Conservation (phyloP, 2,888 invertebrate species). For the Erebia aethiops region DNA sequence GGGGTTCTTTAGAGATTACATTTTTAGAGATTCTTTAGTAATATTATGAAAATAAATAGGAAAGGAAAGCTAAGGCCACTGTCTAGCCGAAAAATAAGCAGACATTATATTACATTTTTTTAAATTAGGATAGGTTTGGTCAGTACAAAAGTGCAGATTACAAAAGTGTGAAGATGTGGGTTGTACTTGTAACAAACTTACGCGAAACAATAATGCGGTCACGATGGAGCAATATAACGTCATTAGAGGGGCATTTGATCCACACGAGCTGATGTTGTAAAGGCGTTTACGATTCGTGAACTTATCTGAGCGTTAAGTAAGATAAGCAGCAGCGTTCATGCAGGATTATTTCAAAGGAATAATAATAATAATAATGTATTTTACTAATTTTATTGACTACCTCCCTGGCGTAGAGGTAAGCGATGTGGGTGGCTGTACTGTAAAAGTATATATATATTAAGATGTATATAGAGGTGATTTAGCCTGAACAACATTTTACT, state of each 20-base stretch:
- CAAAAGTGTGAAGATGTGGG: not conserved
- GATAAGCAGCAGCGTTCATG: not conserved
- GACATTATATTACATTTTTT: not conserved
- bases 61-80: not conserved
- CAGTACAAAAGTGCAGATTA: not conserved
- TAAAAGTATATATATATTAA: too few species aligned
- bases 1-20: not conserved
- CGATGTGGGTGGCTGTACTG: too few species aligned
- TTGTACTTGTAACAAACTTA: constrained; percentile 27
- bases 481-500: too few species aligned
- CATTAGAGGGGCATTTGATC: constrained; percentile 47
- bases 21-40: too few species aligned
- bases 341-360: too few species aligned
- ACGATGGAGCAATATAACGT: constrained; percentile 44
- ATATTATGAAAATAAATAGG: not conserved
- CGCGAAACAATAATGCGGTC: constrained; percentile 44
- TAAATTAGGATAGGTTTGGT: not conserved
- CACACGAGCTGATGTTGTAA: constrained; percentile 47
- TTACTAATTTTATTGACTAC: too few species aligned
- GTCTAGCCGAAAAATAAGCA: not conserved
- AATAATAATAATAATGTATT: too few species aligned
- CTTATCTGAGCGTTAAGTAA: constrained; percentile 21
- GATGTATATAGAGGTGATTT: too few species aligned
- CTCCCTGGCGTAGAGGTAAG: too few species aligned
- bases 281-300: constrained; percentile 34